Evolutionary conservation across 2,888 invertebrate genomes (phyloP), one percentile per base, ranked within the genome.

Genomic region (Dryomyza anilis): DNA sequence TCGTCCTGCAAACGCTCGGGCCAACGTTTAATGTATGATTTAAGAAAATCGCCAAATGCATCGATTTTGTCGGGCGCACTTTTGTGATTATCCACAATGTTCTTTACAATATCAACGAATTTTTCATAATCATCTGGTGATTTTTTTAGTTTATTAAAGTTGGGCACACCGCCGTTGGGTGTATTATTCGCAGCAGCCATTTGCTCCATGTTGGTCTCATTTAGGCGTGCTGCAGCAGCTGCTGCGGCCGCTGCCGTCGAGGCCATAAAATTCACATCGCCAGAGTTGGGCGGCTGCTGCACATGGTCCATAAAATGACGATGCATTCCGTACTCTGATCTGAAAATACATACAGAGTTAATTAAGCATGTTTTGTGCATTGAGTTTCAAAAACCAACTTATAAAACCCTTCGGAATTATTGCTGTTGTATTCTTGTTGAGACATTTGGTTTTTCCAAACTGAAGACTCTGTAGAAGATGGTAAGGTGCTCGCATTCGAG

Each of bases 371-470:
- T 39, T 14, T 6, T 16, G 39, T 14, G 8, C 12, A 25, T 30
- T 29, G 10, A 16, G 5, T 39, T 23, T 2, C 23, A 8, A 57
- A 36, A 5, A 21, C 62, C 69, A 64, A 81, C 81, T 81, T 81
- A 65, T 81, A 81, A 78, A 81, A 81, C 72, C 81, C 79, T 76
- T 81, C 81, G 77, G 81, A 77, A 72, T 81, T 81, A 70, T 80
- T 81, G 67, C 79, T 81, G 64, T 79, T 79, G 67, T 81, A 81
- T 74, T 81, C 81, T 79, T 81, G 81, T 70, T 81, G 81, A 78
- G 81, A 81, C 81, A 81, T 81, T 81, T 79, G 79, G 79, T 78
- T 81, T 75, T 81, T 81, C 81, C 81, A 81, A 71, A 81, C 81
- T 74, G 81, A 81, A 66, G 81, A 81, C 72, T 81, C 81, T 55